Evolutionary conservation across 2,888 invertebrate genomes (phyloP).

Genomic region (Lepidocyrtinus sp.): DNA sequence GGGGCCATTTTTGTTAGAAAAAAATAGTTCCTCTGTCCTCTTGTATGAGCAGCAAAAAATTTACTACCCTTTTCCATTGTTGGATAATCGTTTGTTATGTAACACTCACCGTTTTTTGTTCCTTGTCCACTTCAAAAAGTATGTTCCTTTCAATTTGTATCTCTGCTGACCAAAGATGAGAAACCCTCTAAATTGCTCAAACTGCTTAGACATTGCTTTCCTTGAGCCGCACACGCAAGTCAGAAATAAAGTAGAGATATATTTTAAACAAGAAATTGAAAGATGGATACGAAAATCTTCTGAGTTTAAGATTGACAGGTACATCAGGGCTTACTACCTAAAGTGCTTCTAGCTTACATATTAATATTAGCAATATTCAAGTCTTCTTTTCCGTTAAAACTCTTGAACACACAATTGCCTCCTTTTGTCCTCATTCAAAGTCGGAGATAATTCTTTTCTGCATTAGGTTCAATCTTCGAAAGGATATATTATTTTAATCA

Average conservation of each 20-base stretch:
- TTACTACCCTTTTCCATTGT: slow-evolving; percentile 17
- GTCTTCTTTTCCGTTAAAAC: too few relatives aligned
- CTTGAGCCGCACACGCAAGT: background rate
- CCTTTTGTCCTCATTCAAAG: too few relatives aligned
- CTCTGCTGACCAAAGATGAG: background rate
- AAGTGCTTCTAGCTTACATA: too few relatives aligned
- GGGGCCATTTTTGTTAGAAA: background rate
- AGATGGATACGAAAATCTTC: background rate
- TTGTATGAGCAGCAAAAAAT: background rate
- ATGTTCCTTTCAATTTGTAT: slow-evolving; percentile 11
- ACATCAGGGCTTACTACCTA: too few relatives aligned
- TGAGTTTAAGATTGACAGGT: slow-evolving; percentile 1
- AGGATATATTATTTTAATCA: too few relatives aligned
- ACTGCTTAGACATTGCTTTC: background rate
- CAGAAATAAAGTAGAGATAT: too few relatives aligned
- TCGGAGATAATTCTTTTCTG: too few relatives aligned
- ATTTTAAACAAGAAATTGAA: background rate
- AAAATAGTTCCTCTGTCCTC: background rate
- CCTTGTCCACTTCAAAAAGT: background rate
- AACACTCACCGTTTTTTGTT: slow-evolving; percentile 17
- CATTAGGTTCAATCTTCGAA: too few relatives aligned
- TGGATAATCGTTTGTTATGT: slow-evolving; percentile 25
- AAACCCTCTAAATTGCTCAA: background rate
- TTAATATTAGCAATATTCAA: too few relatives aligned
- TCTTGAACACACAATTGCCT: too few relatives aligned